Conservation (phyloP, 2,113 vertebrate genomes). For the Oriolus oriolus region DNA sequence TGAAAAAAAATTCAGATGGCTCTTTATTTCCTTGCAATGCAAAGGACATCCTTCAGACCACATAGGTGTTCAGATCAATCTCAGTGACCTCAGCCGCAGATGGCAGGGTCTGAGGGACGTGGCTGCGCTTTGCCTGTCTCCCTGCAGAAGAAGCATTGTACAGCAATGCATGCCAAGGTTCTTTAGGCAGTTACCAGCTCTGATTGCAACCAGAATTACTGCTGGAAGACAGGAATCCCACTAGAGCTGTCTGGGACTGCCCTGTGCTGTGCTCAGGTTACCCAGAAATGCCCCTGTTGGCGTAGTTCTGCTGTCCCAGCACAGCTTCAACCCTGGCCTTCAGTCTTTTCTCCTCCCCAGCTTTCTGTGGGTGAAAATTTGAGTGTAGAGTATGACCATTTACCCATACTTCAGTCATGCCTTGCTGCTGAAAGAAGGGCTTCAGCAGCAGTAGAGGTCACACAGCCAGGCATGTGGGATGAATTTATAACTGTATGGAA, state of each 20-base stretch:
- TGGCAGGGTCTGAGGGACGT: not conserved
- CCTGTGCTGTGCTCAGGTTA: not conserved
- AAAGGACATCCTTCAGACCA: not conserved
- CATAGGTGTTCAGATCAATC: not conserved
- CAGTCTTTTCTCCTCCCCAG: not conserved
- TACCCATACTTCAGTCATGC: not conserved
- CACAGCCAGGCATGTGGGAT: not conserved
- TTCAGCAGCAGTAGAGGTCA: not conserved
- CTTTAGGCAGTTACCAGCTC: not conserved
- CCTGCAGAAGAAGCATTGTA: not conserved
- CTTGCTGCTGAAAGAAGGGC: not conserved
- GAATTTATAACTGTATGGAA: not conserved
- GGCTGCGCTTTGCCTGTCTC: not conserved
- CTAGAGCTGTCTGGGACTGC: not conserved
- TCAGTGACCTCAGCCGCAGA: not conserved
- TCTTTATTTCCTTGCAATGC: not conserved
- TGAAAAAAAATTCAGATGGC: not conserved
- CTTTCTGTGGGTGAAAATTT: not conserved
- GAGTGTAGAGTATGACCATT: not conserved
- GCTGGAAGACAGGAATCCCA: not conserved
- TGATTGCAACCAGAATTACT: not conserved
- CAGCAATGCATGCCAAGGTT: not conserved
- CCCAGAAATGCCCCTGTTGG: not conserved
- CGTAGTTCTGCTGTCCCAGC: not conserved
- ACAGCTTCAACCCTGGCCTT: fast-evolving